Evolutionary conservation across 1,140 invertebrate genomes (phyloP).

Genomic region (Meloidogyne hapla): DNA sequence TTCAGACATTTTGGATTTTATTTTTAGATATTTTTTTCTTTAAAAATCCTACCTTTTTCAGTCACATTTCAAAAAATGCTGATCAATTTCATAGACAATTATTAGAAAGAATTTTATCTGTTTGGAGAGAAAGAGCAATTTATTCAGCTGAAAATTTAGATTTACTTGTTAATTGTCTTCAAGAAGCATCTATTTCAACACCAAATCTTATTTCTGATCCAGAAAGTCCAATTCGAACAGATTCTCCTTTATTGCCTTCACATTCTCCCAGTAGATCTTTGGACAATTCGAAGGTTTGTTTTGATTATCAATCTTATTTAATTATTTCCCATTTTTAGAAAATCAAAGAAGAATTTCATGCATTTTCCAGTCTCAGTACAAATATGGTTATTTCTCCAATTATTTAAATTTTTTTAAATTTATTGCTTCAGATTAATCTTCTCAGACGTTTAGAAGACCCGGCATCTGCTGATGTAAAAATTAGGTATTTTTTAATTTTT

Average conservation of each 20-base stretch:
- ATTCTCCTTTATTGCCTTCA: neutral
- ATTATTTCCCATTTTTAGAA: constrained; percentile 28
- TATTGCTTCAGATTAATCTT: constrained; percentile 15
- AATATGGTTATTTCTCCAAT: constrained; percentile 33
- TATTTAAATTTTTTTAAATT: neutral
- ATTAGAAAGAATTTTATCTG: constrained; percentile 29
- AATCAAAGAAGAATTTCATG: constrained; percentile 42
- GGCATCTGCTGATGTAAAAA: constrained; percentile 42
- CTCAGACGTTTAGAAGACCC: constrained; percentile 37
- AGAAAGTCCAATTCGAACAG: constrained; percentile 26
- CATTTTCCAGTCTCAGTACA: constrained; percentile 37
- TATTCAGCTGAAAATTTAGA: constrained; percentile 37
- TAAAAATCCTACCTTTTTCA: no score
- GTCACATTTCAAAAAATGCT: constrained; percentile 26
- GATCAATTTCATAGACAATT: constrained; percentile 22
- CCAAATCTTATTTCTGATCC: constrained; percentile 21
- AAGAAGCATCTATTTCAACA: constrained; percentile 7
- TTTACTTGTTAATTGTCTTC: constrained; percentile 27
- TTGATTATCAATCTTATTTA: constrained; percentile 6
- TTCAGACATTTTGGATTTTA: no score
- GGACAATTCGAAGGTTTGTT: constrained; percentile 15
- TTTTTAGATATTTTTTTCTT: no score
- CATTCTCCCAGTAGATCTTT: constrained; percentile 11
- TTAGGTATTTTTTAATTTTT: constrained; percentile 30
- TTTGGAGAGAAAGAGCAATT: constrained; percentile 39